Base-by-base conservation (phyloP, 2,888 invertebrate species). In the Pterobdella sp. region DNA sequence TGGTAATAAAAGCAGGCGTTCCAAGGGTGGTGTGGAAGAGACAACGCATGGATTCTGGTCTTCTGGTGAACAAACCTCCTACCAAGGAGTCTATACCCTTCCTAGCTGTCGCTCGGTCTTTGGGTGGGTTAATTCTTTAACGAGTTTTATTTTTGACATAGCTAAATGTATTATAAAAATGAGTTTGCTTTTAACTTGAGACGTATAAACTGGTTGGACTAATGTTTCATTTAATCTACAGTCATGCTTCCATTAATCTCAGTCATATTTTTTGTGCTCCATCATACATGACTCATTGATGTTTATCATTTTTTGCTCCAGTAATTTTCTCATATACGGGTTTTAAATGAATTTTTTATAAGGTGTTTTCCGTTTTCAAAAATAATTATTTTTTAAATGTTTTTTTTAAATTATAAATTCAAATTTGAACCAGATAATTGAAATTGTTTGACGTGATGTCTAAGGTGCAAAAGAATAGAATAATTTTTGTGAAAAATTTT, bases 1-100 rank as follows among this genome's bases (percentile, higher is more conserved):
- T 92, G 68, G 86, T 90, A 81, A 83, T 85, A 68, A 90, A 90
- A 82, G 87, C 88, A 74, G 96, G 96, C 0, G 94, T 97, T 0
- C 92, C 93, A 0, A 87, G 97, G 63, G 96, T 98, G 0, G 96
- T 98, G 0, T 97, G 97, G 97, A 93, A 93, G 84, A 87, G 97
- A 79, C 94, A 95, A 7, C 80, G 80, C 69, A n/a, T 37, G 4
- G 4, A 63, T 2, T n/a, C 32, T 1, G 52, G 35, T 1, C n/a
- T 56, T 3, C 3, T 4, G 4, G 75, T 78, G 35, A 78, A 78
- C 4, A 52, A 69, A 14, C 90, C 90, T 3, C 52, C 32, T 34
- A 0, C 36, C 81, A 88, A 88, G 80, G 83, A 82, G 74, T 79
- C 80, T 76, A 81, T 84, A 68, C 84, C 84, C 4, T 84, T 84